These are phyloP conservation scores for Tachina lurida DNA, from an alignment of 2,888 invertebrate genomes.

Conservation along the genomic window DNA sequence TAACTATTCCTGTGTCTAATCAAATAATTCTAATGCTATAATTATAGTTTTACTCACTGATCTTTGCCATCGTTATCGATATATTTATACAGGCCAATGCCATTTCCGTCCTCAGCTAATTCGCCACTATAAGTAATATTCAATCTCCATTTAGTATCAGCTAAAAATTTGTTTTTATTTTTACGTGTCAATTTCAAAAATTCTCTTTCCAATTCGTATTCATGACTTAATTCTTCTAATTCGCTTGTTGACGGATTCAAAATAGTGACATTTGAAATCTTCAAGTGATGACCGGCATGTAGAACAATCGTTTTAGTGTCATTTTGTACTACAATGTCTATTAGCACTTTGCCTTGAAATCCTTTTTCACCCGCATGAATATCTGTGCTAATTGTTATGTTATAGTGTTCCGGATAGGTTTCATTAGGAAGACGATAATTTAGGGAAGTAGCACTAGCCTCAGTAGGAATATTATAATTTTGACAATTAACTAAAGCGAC, in stretches of 20 bases:
- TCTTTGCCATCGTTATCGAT: slow-evolving; percentile 71
- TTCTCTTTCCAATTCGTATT: slow-evolving; percentile 74
- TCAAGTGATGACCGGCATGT: slow-evolving; percentile 75
- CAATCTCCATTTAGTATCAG: slow-evolving; percentile 83
- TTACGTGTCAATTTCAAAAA: slow-evolving; percentile 75
- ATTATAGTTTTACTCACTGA: slow-evolving; percentile 73
- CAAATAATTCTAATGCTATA: background rate
- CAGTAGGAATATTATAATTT: background rate
- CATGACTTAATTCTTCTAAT: slow-evolving; percentile 23
- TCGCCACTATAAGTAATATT: slow-evolving; percentile 85
- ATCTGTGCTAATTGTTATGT: slow-evolving; percentile 78
- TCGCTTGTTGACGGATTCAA: slow-evolving; percentile 49
- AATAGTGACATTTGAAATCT: slow-evolving; percentile 72
- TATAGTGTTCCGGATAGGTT: slow-evolving; percentile 84
- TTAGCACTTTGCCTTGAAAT: slow-evolving; percentile 75
- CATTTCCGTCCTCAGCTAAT: slow-evolving; percentile 86
- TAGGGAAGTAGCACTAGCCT: no score
- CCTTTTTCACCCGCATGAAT: slow-evolving; percentile 74
- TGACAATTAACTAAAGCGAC: background rate
- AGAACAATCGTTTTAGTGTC: slow-evolving; percentile 75
- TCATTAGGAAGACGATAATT: slow-evolving; percentile 84
- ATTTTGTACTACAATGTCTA: slow-evolving; percentile 73
- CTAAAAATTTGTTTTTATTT: slow-evolving; percentile 21
- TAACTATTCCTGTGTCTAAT: no score
- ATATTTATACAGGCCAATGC: slow-evolving; percentile 82